Percentiles rank a stretch among this genome's conserved stretches.
Evolutionary conservation across 2,113 vertebrate species (phyloP).

Genomic region (Zosterops pallidus): DNA sequence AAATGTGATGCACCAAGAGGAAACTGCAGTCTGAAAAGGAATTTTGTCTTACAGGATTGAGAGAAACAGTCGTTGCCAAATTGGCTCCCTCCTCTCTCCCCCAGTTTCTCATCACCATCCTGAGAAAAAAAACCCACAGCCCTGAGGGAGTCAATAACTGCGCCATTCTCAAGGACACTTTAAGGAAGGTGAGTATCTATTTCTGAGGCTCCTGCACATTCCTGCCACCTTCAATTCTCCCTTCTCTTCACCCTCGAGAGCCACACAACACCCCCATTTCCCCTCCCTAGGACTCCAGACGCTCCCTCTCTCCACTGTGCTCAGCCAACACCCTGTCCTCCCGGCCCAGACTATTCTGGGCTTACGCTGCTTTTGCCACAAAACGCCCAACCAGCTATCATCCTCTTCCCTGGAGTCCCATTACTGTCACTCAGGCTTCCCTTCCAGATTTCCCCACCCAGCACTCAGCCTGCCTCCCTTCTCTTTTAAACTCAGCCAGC

Average conservation of each 20-base stretch:
- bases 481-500: constrained; percentile 12
- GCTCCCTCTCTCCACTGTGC: not conserved
- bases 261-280: not conserved
- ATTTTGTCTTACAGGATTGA: not conserved
- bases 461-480: not conserved
- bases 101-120: not conserved
- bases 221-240: not conserved
- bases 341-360: constrained; percentile 37
- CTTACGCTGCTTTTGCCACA: not conserved
- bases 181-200: constrained; percentile 1
- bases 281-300: not conserved
- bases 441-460: constrained; percentile 29
- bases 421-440: constrained; percentile 53
- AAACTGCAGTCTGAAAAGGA: not conserved
- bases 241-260: not conserved
- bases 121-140: not conserved
- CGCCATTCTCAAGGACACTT: constrained; percentile 21
- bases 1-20: not conserved
- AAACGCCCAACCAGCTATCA: constrained; percentile 15
- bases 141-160: not conserved
- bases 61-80: not conserved
- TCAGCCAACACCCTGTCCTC: constrained; percentile 36
- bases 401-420: constrained; percentile 29
- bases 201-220: not conserved
- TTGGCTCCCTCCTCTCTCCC: not conserved